Evolutionary conservation across 2,888 invertebrate species (phyloP).

Genomic region (Odontothrips loti): DNA sequence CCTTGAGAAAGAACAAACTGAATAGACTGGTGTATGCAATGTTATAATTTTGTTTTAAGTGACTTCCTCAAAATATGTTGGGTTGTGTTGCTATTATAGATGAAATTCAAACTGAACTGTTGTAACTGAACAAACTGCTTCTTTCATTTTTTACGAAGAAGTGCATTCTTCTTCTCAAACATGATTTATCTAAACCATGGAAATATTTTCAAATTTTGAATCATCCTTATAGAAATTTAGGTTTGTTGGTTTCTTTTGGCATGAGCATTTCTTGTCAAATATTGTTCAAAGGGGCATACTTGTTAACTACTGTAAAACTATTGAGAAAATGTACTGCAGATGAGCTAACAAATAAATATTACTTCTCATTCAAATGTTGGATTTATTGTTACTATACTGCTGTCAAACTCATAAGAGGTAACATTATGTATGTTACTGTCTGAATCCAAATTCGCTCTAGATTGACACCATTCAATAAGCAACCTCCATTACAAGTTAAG

Average conservation of each 20-base stretch:
- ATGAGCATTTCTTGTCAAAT: slow-evolving; percentile 10
- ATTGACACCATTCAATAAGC: too few species aligned
- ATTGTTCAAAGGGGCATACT: not conserved
- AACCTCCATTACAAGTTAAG: too few species aligned
- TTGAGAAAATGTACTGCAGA: slow-evolving; percentile 3
- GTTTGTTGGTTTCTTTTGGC: slow-evolving; percentile 13
- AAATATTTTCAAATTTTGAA: not conserved
- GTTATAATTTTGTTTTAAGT: not conserved
- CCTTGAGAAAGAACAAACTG: not conserved
- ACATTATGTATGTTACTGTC: too few species aligned
- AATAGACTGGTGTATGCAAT: slow-evolving; percentile 10
- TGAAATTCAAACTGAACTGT: not conserved
- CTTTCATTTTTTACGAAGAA: not conserved
- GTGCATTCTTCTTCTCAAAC: not conserved
- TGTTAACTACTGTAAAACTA: not conserved
- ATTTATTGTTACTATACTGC: not conserved
- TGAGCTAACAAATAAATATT: slow-evolving; percentile 22
- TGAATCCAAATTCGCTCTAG: too few species aligned
- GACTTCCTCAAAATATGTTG: not conserved
- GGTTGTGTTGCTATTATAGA: not conserved
- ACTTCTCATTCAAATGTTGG: slow-evolving; percentile 1
- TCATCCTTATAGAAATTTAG: not conserved
- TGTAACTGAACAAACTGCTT: not conserved
- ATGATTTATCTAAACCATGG: not conserved
- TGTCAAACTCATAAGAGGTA: too few species aligned